Evolutionary conservation across 2,888 invertebrate genomes (phyloP).

Genomic region (Drosophila lutescens): DNA sequence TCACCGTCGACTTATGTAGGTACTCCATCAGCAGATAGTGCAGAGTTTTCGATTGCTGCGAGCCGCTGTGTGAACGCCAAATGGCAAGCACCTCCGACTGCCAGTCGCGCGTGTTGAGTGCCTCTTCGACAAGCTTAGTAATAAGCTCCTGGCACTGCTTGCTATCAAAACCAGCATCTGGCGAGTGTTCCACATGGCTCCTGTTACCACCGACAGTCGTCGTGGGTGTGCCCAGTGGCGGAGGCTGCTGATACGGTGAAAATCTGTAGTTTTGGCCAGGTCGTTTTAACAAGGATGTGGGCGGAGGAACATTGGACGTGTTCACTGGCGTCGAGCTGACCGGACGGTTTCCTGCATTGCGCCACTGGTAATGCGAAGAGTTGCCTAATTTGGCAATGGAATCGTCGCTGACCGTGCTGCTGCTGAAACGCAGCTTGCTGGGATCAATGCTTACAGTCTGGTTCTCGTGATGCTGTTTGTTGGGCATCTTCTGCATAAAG

Average conservation of each 20-base stretch:
- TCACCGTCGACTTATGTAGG: constrained; percentile 66
- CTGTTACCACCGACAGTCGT: constrained; percentile 10
- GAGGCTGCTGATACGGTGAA: constrained; percentile 49
- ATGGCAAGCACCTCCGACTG: constrained; percentile 56
- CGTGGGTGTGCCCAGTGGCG: constrained; percentile 10
- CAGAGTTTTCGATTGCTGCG: constrained; percentile 69
- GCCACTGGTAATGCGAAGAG: constrained; percentile 73
- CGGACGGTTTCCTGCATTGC: constrained; percentile 59
- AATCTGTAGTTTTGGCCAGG: constrained; percentile 37
- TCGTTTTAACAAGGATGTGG: constrained; percentile 56
- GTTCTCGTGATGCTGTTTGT: constrained; percentile 72
- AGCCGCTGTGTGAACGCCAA: constrained; percentile 66
- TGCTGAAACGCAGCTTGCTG: constrained; percentile 78
- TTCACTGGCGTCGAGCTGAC: constrained; percentile 35
- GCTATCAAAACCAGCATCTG: constrained; percentile 21
- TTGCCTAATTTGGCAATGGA: constrained; percentile 72
- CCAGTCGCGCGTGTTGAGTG: constrained; percentile 64
- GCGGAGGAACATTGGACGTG: constrained; percentile 33
- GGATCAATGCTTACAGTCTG: constrained; percentile 73
- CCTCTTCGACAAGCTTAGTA: constrained; percentile 72
- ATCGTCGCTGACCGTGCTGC: constrained; percentile 62
- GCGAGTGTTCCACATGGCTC: constrained; percentile 21
- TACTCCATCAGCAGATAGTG: constrained; percentile 75
- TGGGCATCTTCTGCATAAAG: constrained; percentile 70
- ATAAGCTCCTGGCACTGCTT: constrained; percentile 73